Base-by-base conservation (phyloP, 1,140 invertebrate species). In the Lasioglossum baleicum region DNA sequence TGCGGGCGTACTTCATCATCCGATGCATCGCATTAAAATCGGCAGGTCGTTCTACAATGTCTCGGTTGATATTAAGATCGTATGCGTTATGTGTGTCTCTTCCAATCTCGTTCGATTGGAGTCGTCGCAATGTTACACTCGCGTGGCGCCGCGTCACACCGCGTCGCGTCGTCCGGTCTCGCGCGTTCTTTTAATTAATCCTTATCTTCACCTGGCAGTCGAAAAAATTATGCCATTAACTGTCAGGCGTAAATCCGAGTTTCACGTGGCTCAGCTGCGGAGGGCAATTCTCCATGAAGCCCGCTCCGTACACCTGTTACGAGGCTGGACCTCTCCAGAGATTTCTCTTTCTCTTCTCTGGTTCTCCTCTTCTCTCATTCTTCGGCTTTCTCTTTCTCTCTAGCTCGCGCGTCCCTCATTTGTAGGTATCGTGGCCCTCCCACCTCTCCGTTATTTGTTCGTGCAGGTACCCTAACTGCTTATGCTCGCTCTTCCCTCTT, bases 361-460 rank as follows among this genome's bases (percentile, higher is more conserved):
- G 64, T 22, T 53, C 17, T 20, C 51, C 51, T 53, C 44, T 15
- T 53, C 13, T 5, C 17, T 15, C 51, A 6, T 15, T 53, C 51
- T 6, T 4, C 17, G 13, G 15, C 51, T 53, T 15, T 20, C 17
- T 73, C 22, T 61, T 4, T 68, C 64, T 20, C 17, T 73, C 22
- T 61, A 7, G 63, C 64, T n/a, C 66, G 64, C 79, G 69, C 51
- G 53, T 64, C 44, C 71, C 82, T 86, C 78, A 83, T 87, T 87
- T 87, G 83, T 87, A 86, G 56, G 81, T 75, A 71, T 53, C 71
- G 48, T 61, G 56, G 53, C 80, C 74, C 75, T 82, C 75, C 65
- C 75, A 68, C 69, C 56, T 71, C 31, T 64, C 79, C 74, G 74
- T 87, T 86, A 85, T 85, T 86, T 87, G 81, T 87, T 86, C 71